A percentile compares a stretch with the other conserved stretches of the same genome.
These are phyloP conservation scores for Aspiorhynchus laticeps DNA, from an alignment of 2,113 vertebrate genomes.

Conservation along the genomic window DNA sequence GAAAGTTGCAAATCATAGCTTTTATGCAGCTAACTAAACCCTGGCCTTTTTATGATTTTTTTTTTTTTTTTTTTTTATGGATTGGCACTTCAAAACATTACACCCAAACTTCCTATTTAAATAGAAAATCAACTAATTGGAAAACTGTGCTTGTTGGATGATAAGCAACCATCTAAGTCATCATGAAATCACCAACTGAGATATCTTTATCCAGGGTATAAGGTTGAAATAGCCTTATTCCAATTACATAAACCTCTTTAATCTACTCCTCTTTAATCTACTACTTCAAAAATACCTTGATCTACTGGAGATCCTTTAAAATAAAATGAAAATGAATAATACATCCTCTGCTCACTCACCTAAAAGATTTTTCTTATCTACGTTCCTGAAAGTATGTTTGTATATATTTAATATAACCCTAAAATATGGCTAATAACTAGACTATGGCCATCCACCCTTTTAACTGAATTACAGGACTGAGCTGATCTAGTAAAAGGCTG, in stretches of 20 bases:
- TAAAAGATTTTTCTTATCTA: not conserved
- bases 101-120: not conserved
- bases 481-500: not conserved
- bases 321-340: slow-evolving; percentile 8
- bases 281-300: not conserved
- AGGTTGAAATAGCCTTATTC: not conserved
- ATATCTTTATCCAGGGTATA: slow-evolving; percentile 2
- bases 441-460: slow-evolving; percentile 1
- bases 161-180: not conserved
- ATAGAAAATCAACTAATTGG: not conserved
- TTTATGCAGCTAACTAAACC: not conserved
- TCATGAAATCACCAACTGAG: not conserved
- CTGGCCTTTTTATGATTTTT: not conserved
- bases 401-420: slow-evolving; percentile 2
- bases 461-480: not conserved
- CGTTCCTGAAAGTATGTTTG: not conserved
- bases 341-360: not conserved
- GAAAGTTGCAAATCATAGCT: not conserved
- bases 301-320: not conserved
- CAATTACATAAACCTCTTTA: not conserved
- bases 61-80: not conserved
- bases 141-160: not conserved
- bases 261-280: not conserved
- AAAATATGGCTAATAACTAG: not conserved
- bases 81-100: not conserved